Conservation (phyloP, 23 tunicate genomes). For the Trididemnum clinides region DNA sequence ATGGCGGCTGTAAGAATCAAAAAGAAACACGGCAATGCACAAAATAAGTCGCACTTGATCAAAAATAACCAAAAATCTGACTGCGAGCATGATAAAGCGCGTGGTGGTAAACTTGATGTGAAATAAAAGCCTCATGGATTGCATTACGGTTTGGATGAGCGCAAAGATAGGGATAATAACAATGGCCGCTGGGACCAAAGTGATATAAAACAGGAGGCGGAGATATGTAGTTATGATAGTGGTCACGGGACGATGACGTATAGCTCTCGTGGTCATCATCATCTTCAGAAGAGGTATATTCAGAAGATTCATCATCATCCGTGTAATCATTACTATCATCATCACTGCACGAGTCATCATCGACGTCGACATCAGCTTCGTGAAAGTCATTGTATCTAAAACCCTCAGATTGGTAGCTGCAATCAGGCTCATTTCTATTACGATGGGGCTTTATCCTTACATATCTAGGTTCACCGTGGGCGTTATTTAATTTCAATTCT, state of each 20-base stretch:
- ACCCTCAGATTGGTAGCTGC: background rate
- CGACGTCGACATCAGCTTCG: background rate
- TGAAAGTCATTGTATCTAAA: background rate
- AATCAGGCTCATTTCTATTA: background rate
- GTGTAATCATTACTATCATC: background rate
- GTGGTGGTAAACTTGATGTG: slow-evolving; percentile 20
- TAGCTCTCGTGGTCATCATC: background rate
- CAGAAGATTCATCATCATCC: background rate
- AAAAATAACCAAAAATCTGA: background rate
- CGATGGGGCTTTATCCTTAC: background rate
- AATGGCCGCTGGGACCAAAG: slow-evolving; percentile 1
- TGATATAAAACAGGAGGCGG: slow-evolving; percentile 2
- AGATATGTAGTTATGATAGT: background rate
- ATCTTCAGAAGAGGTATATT: background rate
- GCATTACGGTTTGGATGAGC: background rate
- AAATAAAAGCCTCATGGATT: background rate
- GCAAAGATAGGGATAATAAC: background rate
- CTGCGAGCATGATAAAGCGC: slow-evolving; percentile 16
- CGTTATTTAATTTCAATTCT: too few species aligned
- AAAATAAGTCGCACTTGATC: too few species aligned
- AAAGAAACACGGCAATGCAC: too few species aligned
- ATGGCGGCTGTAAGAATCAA: too few species aligned
- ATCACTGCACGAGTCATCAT: background rate
- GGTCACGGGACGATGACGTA: background rate
- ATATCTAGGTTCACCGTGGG: too few species aligned